Evolutionary conservation across 2,113 vertebrate species (phyloP).

Genomic region (Brachypteracias leptosomus): DNA sequence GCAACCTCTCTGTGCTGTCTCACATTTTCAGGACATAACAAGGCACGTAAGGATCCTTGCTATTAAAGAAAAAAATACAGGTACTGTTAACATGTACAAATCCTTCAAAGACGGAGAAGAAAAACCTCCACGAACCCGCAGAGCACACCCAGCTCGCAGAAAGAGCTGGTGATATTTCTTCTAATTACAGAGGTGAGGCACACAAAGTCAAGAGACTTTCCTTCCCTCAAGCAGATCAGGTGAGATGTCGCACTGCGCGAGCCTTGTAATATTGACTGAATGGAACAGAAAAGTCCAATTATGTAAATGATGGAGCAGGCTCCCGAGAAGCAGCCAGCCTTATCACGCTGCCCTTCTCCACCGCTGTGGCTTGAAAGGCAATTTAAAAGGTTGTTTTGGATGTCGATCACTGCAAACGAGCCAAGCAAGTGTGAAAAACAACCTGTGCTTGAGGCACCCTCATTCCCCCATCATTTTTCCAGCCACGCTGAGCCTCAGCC

Average conservation of each 20-base stretch:
- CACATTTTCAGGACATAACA: neutral
- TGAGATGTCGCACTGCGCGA: neutral
- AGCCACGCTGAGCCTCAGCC: neutral
- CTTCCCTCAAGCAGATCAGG: conserved; percentile 30
- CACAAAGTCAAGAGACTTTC: neutral
- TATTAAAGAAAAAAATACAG: neutral
- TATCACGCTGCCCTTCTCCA: neutral
- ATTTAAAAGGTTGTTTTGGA: conserved; percentile 44
- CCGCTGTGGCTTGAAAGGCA: neutral
- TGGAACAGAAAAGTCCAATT: conserved; percentile 60
- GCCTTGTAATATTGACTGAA: conserved; percentile 42
- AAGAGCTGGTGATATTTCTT: neutral
- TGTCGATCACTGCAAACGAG: conserved; percentile 39
- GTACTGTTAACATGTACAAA: neutral
- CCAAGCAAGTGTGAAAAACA: neutral
- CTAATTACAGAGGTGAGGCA: conserved; percentile 8
- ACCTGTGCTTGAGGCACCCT: neutral
- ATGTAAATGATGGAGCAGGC: conserved; percentile 50
- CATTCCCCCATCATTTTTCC: neutral
- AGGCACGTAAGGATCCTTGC: neutral
- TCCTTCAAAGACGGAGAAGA: neutral
- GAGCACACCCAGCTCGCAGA: neutral
- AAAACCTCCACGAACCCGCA: neutral
- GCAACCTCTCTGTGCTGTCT: neutral
- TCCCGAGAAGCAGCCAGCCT: conserved; percentile 39